Evolutionary conservation across 2,888 invertebrate species (phyloP).

Genomic region (Malthinus seriepunctatus): DNA sequence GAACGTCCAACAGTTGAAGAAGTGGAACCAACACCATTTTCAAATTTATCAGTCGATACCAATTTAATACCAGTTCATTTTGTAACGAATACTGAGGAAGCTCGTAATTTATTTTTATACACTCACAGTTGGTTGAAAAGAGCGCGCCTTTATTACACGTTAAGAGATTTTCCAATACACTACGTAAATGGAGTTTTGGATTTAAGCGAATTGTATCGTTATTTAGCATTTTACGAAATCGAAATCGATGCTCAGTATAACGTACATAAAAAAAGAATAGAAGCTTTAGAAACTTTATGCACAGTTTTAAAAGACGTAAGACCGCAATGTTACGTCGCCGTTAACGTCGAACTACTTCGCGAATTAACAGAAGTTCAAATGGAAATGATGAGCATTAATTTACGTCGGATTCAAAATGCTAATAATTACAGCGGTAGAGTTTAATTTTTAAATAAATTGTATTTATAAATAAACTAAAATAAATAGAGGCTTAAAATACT

Average conservation of each 20-base stretch:
- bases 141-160: conserved; percentile 61
- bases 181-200: conserved; percentile 64
- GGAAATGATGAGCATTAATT: conserved; percentile 65
- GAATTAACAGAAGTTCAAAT: conserved; percentile 66
- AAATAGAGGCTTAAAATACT: background rate
- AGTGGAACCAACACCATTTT: conserved; percentile 30
- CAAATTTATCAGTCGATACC: conserved; percentile 36
- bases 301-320: conserved; percentile 61
- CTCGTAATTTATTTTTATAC: conserved; percentile 60
- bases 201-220: conserved; percentile 67
- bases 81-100: conserved; percentile 55
- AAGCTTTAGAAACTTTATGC: conserved; percentile 62
- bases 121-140: conserved; percentile 65
- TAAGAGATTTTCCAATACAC: conserved; percentile 62
- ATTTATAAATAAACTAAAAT: background rate
- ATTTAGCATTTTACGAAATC: conserved; percentile 72
- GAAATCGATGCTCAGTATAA: conserved; percentile 65
- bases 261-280: conserved; percentile 63
- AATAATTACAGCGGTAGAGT: conserved; percentile 21
- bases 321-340: conserved; percentile 58
- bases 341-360: conserved; percentile 53
- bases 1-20: background rate
- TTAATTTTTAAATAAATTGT: background rate
- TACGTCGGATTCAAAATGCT: conserved; percentile 57
- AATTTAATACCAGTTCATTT: conserved; percentile 40